A percentile compares a stretch with the other conserved stretches of the same genome.
Evolutionary conservation across 2,888 invertebrate species (phyloP).

Genomic region (Chalcis sispes): DNA sequence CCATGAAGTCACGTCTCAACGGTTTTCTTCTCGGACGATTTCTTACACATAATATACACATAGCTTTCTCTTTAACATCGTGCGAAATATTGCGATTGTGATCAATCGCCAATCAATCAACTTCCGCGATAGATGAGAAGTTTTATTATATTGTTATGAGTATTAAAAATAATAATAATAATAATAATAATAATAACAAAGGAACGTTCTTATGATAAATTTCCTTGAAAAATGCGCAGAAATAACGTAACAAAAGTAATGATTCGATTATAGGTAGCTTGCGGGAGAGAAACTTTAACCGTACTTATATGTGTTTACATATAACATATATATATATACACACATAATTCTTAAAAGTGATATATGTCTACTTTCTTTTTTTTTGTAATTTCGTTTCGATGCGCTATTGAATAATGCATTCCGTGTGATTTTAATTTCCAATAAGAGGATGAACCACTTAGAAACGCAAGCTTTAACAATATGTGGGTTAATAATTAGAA

Average conservation of each 20-base stretch:
- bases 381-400: too few relatives aligned
- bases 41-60: neutral
- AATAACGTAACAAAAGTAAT: neutral
- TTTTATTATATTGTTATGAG: neutral
- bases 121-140: conserved; percentile 13
- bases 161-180: neutral
- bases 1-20: conserved; percentile 12
- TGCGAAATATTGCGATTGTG: conserved; percentile 18
- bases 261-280: neutral
- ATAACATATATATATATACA: too few relatives aligned
- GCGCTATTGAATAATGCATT: conserved; percentile 5
- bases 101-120: conserved; percentile 19
- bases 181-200: too few relatives aligned
- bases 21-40: conserved; percentile 10
- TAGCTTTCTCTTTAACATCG: conserved; percentile 25
- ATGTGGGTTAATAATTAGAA: too few relatives aligned
- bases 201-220: neutral
- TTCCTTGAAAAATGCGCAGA: neutral
- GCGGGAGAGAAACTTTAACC: conserved; percentile 19
- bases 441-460: too few relatives aligned
- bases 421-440: neutral
- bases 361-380: neutral
- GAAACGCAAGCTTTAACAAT: too few relatives aligned
- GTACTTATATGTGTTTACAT: neutral
- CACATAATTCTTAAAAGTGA: too few relatives aligned